These are phyloP conservation scores for Drosophila ogumai DNA, from an alignment of 1,140 invertebrate genomes.

Conservation along the genomic window DNA sequence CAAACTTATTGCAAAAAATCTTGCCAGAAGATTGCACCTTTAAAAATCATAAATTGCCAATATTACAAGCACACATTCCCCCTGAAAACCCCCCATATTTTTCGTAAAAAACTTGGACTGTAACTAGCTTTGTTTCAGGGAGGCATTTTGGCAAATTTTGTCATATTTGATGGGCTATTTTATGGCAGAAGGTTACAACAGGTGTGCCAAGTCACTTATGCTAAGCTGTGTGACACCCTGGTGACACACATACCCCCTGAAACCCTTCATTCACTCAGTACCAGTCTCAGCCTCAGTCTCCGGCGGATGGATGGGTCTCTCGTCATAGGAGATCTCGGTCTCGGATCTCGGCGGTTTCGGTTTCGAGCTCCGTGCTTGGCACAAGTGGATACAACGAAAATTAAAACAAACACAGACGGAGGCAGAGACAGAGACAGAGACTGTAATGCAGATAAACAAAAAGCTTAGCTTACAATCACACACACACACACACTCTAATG, in stretches of 20 bases:
- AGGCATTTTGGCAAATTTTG: constrained; percentile 16
- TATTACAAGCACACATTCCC: background rate
- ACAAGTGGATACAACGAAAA: constrained; percentile 79
- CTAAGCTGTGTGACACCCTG: constrained; percentile 11
- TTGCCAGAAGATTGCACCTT: background rate
- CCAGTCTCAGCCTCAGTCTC: background rate
- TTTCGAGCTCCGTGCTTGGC: constrained; percentile 69
- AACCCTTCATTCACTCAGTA: constrained; percentile 1
- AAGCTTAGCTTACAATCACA: constrained; percentile 56
- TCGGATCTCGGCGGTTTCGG: constrained; percentile 60
- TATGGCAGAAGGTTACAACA: constrained; percentile 19
- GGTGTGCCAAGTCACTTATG: constrained; percentile 20
- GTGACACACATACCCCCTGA: constrained; percentile 12
- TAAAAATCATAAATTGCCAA: background rate
- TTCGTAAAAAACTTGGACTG: background rate
- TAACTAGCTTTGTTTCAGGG: background rate
- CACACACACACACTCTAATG: constrained; percentile 16
- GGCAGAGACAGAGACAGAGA: constrained; percentile 38
- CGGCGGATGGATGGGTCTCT: constrained; percentile 17
- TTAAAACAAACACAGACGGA: constrained; percentile 71
- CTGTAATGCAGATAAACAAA: constrained; percentile 52
- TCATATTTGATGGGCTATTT: constrained; percentile 4
- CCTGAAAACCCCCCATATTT: background rate
- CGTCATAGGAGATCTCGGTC: constrained; percentile 18
- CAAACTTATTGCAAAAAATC: background rate